Conservation (phyloP, 2,113 vertebrate species). For the Elephas maximus region DNA sequence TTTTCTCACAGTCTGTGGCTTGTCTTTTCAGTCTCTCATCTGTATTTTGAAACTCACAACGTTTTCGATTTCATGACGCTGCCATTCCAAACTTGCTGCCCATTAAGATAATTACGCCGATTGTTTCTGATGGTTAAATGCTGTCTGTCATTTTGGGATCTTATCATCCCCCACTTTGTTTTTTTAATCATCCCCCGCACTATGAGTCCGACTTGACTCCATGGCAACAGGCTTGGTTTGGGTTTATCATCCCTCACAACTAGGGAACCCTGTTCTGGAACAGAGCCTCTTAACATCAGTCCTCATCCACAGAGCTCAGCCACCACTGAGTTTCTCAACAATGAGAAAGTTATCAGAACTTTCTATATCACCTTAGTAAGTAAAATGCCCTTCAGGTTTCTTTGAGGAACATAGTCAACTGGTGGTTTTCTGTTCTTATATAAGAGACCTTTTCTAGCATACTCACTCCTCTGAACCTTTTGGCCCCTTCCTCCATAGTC, state of each 20-base stretch:
- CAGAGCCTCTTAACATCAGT: neutral
- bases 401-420: neutral
- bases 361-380: neutral
- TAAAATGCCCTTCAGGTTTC: neutral
- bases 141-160: neutral
- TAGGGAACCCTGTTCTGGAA: neutral
- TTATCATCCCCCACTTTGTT: neutral
- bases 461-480: neutral
- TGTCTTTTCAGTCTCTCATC: slow-evolving; percentile 37
- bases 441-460: neutral
- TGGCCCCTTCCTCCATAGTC: rapidly evolving
- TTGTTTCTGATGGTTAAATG: neutral
- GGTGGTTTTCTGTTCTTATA: neutral
- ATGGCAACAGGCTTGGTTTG: neutral
- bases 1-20: neutral
- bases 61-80: slow-evolving; percentile 38
- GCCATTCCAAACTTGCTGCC: neutral
- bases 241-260: neutral
- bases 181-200: no score
- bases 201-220: neutral
- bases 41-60: neutral
- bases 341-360: neutral
- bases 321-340: neutral
- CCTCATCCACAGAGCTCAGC: neutral
- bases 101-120: neutral